phyloP scores from a whole-genome alignment of 1,140 invertebrate genomes.

The Pachypsylla venusta region DNA sequence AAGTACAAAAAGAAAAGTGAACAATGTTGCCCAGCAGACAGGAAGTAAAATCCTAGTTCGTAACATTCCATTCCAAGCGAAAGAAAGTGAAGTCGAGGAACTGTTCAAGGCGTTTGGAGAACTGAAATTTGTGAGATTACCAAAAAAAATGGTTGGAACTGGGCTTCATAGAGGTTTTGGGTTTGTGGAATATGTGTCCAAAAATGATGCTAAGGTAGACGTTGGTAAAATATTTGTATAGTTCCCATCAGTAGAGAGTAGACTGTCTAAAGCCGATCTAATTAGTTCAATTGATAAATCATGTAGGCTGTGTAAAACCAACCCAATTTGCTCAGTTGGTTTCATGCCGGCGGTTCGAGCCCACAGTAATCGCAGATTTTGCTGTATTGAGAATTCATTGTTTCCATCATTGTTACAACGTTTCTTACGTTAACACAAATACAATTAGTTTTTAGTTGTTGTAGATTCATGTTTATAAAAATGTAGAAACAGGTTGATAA shows the following conservation, averaged over 20 bases:
- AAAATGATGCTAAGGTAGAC: slow-evolving; percentile 78
- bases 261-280: no score
- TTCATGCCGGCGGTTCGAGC: no score
- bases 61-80: slow-evolving; percentile 95
- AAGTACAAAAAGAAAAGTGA: slow-evolving; percentile 42
- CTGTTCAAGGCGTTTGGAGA: slow-evolving; percentile 94
- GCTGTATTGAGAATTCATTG: no score
- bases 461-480: no score
- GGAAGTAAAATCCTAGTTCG: slow-evolving; percentile 81
- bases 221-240: no score
- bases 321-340: no score
- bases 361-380: no score
- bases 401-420: no score
- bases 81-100: slow-evolving; percentile 70
- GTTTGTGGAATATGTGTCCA: slow-evolving; percentile 84
- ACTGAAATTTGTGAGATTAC: slow-evolving; percentile 77
- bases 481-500: no score
- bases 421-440: no score
- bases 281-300: slow-evolving; percentile 1
- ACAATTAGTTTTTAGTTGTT: no score
- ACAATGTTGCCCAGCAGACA: slow-evolving; percentile 51
- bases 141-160: slow-evolving; percentile 68
- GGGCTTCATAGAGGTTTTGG: slow-evolving; percentile 87
- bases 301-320: slow-evolving; percentile 12
- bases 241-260: no score